phyloP scores from a whole-genome alignment of 2,888 invertebrate species.

The Agrotis segetum region DNA sequence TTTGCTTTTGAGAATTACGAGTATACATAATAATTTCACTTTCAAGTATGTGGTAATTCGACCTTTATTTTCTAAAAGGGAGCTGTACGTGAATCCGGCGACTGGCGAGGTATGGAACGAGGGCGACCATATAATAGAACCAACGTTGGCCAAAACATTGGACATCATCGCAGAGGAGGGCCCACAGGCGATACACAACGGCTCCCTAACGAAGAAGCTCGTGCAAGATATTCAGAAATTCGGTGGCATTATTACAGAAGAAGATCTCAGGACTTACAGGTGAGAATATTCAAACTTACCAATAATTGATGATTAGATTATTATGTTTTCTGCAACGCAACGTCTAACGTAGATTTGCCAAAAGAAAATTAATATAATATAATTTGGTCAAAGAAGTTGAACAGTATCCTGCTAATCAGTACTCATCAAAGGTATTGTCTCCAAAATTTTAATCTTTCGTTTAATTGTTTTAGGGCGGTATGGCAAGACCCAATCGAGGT shows the following conservation, averaged over 20 bases:
- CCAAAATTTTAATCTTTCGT: too few species aligned
- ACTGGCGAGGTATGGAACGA: slow-evolving; percentile 91
- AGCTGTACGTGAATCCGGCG: slow-evolving; percentile 91
- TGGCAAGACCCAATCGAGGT: slow-evolving; percentile 93
- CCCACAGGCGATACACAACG: slow-evolving; percentile 94
- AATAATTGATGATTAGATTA: too few species aligned
- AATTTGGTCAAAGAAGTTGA: neutral
- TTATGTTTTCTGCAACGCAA: too few species aligned
- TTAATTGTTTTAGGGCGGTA: slow-evolving; percentile 82
- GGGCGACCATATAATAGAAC: slow-evolving; percentile 92
- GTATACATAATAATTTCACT: too few species aligned
- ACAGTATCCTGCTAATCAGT: neutral
- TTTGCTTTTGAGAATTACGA: neutral
- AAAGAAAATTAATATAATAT: neutral
- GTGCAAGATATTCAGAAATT: slow-evolving; percentile 92
- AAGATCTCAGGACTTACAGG: slow-evolving; percentile 94
- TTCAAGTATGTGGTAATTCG: neutral
- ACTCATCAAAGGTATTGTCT: neutral
- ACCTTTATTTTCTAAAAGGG: slow-evolving; percentile 71
- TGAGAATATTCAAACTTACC: slow-evolving; percentile 68
- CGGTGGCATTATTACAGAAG: slow-evolving; percentile 94
- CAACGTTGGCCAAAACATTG: slow-evolving; percentile 93
- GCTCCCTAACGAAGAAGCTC: slow-evolving; percentile 92
- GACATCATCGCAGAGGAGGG: slow-evolving; percentile 93
- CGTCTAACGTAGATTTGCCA: neutral